These are phyloP conservation scores for Crenichthys baileyi DNA, from an alignment of 2,797 vertebrate species.

Conservation along the genomic window DNA sequence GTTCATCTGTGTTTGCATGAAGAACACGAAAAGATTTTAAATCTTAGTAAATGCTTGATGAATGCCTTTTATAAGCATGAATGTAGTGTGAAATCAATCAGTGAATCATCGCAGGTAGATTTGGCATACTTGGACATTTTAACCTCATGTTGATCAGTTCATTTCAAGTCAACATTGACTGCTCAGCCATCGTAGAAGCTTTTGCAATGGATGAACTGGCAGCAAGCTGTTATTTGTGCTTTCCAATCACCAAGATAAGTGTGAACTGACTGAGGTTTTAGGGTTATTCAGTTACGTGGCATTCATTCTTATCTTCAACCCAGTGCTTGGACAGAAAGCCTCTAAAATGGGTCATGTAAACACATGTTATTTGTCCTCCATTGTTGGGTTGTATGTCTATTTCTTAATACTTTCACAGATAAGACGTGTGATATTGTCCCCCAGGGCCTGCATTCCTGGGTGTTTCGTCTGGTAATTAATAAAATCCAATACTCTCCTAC, in stretches of 20 bases:
- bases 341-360: constrained; percentile 12
- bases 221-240: constrained; percentile 24
- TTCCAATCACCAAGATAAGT: constrained; percentile 42
- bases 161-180: constrained; percentile 37
- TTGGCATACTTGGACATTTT: constrained; percentile 6
- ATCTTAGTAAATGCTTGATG: not conserved
- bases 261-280: constrained; percentile 19
- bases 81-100: constrained; percentile 7
- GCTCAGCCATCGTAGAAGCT: constrained; percentile 9
- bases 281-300: constrained; percentile 5
- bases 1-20: not conserved
- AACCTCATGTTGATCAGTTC: not conserved
- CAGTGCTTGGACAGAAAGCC: constrained; percentile 16
- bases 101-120: constrained; percentile 1
- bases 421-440: constrained; percentile 1
- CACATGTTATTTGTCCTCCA: constrained; percentile 8
- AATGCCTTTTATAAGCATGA: not conserved
- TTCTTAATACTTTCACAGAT: constrained; percentile 9
- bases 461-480: not conserved
- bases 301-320: constrained; percentile 19
- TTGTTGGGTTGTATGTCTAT: not conserved
- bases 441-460: not conserved
- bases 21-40: not conserved
- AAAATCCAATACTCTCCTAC: constrained; percentile 14
- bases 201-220: constrained; percentile 13